Base-by-base conservation (phyloP, 2,113 vertebrate genomes). In the Muscicapa adusta region DNA sequence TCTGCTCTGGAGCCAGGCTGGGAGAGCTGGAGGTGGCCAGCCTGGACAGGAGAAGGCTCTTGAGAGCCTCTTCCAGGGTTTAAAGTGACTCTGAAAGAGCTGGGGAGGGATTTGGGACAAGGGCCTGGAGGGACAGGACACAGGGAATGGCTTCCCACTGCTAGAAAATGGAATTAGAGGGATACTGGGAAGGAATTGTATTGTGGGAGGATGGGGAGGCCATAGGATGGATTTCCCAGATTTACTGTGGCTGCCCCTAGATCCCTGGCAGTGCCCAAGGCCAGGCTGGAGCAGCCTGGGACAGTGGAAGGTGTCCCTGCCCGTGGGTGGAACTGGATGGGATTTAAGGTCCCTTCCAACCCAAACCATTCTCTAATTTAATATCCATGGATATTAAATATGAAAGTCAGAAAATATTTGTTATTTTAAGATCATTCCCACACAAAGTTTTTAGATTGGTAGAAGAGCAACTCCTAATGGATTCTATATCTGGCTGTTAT, bases 321-420 rank as follows among this genome's bases (percentile, higher is more conserved):
- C 28, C 0, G 0, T 26, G 57, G 10, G 18, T 77, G 65, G 57
- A 3, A 11, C 14, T 31, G 31, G 47, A 6, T 9, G 47, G 6
- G 15, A 3, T 73, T 58, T 61, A 8, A 85, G 34, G 18, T 36
- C 31, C 13, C 31, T 61, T 34, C 61, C 60, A 79, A 20, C 40
- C 5, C 13, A 10, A 91, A 17, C 31, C 23, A 29, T 47, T 17
- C 47, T 24, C 23, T 60, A 60, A 51, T 28, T 28, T 16, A 28
- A 10, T 34, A 53, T 4, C 51, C 56, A 23, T 62, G 38, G 77
- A 54, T 23, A 81, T 50, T n/a, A 63, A 82, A 70, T 15, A 18
- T 8, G 13, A 65, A 87, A 91, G 18, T 25, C 42, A 47, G 29
- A 70, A 79, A 75, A 79, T 65, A 40, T 20, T 1, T 24, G 13